Evolutionary conservation across 2,888 invertebrate genomes (phyloP).

Genomic region (Lochmaea capreae): DNA sequence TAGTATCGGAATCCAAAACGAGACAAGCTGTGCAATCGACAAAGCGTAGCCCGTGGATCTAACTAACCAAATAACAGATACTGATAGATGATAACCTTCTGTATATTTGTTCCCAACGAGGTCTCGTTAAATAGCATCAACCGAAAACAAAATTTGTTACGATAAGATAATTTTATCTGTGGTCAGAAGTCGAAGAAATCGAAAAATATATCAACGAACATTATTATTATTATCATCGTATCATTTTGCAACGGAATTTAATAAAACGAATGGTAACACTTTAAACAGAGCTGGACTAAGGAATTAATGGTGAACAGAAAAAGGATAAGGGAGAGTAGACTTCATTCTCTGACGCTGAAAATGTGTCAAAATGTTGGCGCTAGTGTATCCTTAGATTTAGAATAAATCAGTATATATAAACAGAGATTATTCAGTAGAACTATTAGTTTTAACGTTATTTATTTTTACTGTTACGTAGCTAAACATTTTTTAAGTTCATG

Average conservation of each 20-base stretch:
- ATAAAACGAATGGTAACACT: background rate
- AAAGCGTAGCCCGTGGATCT: background rate
- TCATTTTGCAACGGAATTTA: background rate
- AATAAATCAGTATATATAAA: too few relatives aligned
- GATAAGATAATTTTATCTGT: constrained; percentile 21
- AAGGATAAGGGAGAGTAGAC: too few relatives aligned
- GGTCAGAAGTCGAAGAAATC: constrained; percentile 20
- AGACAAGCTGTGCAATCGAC: constrained; percentile 8
- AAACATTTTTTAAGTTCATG: too few relatives aligned
- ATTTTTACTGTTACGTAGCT: too few relatives aligned
- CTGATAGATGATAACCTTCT: constrained; percentile 4
- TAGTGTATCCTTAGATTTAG: too few relatives aligned
- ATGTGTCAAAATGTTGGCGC: too few relatives aligned
- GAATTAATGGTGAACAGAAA: background rate
- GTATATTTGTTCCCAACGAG: constrained; percentile 8
- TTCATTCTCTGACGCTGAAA: too few relatives aligned
- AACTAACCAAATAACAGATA: constrained; percentile 10
- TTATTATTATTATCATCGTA: background rate
- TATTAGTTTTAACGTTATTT: too few relatives aligned
- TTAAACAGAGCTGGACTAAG: background rate
- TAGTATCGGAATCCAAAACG: too few relatives aligned
- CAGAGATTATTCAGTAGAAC: too few relatives aligned
- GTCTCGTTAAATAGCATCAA: constrained; percentile 13
- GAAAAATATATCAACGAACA: constrained; percentile 16
- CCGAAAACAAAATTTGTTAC: constrained; percentile 1